Evolutionary conservation across 2,797 vertebrate species (phyloP).

Genomic region (Macrochelys suwanniensis): DNA sequence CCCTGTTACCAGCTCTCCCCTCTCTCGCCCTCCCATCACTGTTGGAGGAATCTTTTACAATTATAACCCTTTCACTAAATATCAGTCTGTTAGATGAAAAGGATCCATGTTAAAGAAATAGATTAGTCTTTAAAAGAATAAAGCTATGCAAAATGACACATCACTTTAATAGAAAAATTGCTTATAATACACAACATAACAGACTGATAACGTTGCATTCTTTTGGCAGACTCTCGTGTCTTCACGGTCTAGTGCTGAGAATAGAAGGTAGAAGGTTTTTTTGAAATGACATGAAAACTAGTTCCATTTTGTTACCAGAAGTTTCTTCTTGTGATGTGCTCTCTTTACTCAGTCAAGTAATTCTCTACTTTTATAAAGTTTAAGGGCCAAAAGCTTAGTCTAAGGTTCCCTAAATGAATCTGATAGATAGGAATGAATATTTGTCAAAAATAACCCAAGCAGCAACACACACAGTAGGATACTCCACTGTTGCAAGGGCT

Average conservation of each 20-base stretch:
- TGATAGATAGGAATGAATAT: neutral
- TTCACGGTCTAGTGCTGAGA: neutral
- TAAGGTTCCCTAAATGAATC: conserved; percentile 54
- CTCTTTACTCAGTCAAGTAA: conserved; percentile 10
- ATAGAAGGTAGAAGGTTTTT: neutral
- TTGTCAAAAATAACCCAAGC: conserved; percentile 25
- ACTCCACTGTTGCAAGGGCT: neutral
- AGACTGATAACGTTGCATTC: no score
- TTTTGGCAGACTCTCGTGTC: no score
- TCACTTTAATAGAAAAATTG: neutral
- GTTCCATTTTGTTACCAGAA: neutral
- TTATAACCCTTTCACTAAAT: neutral
- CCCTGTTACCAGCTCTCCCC: neutral
- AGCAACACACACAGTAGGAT: neutral
- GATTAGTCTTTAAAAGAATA: neutral
- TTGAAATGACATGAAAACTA: neutral
- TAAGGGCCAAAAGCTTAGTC: conserved; percentile 16
- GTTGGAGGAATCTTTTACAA: conserved; percentile 21
- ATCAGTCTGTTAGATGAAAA: neutral
- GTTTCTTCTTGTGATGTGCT: neutral
- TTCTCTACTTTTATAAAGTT: conserved; percentile 27
- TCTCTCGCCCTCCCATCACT: neutral
- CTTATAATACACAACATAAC: no score
- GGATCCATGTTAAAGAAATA: conserved; percentile 19
- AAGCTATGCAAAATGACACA: no score